Percentiles rank a stretch among this genome's conserved stretches.
Evolutionary conservation across 2,888 invertebrate species (phyloP).

Genomic region (Agapostemon virescens): DNA sequence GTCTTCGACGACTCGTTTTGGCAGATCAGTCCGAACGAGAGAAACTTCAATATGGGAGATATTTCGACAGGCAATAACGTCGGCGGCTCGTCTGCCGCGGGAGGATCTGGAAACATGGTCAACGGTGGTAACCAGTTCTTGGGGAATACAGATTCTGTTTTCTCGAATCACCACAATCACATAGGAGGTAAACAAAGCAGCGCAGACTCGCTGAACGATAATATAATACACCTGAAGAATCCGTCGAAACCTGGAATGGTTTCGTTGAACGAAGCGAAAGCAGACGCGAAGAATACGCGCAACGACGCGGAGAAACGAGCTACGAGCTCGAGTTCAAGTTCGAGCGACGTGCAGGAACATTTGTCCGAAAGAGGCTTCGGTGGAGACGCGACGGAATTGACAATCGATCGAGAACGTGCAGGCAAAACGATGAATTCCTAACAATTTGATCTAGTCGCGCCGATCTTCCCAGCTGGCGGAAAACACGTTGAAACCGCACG

Average conservation of each 20-base stretch:
- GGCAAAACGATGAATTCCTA: conserved; percentile 69
- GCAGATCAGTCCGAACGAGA: conserved; percentile 55
- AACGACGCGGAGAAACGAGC: conserved; percentile 23
- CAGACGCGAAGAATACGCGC: conserved; percentile 4
- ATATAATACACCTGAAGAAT: conserved; percentile 71
- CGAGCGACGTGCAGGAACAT: conserved; percentile 63
- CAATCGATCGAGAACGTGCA: conserved; percentile 70
- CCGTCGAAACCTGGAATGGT: conserved; percentile 66
- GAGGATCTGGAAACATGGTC: conserved; percentile 63
- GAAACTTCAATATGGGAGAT: conserved; percentile 60
- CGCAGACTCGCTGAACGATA: conserved; percentile 66
- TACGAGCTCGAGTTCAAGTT: conserved; percentile 40
- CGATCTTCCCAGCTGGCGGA: conserved; percentile 46
- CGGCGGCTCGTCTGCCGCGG: conserved; percentile 19
- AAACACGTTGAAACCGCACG: conserved; percentile 56
- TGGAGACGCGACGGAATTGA: conserved; percentile 73
- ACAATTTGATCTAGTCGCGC: conserved; percentile 66
- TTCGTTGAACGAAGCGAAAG: conserved; percentile 48
- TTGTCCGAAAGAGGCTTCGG: conserved; percentile 68
- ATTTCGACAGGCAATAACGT: conserved; percentile 20
- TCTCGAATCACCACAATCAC: conserved; percentile 75
- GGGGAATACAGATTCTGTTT: conserved; percentile 72
- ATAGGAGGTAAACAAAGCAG: conserved; percentile 68
- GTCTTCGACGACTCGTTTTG: conserved; percentile 76
- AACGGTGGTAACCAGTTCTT: conserved; percentile 65